These are phyloP conservation scores for Ascaphus truei DNA, from an alignment of 2,113 vertebrate species.

Conservation along the genomic window DNA sequence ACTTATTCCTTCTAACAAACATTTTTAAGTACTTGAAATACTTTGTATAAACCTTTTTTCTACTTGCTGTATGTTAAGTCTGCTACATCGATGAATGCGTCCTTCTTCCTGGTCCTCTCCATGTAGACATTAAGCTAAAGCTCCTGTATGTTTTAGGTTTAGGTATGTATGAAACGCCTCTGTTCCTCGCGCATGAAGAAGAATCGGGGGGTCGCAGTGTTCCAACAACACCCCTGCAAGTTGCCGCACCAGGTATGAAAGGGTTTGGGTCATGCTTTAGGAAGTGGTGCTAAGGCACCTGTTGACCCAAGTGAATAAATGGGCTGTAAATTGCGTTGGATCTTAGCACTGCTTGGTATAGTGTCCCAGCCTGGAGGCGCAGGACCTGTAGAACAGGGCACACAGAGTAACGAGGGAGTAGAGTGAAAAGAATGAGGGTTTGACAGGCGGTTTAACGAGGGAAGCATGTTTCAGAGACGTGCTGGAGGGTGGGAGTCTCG, in stretches of 20 bases:
- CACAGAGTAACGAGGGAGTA: too few relatives aligned
- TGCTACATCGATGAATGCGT: too few relatives aligned
- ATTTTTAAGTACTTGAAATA: not conserved
- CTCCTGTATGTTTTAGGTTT: conserved; percentile 66
- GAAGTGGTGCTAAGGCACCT: not conserved
- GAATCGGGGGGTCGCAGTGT: conserved; percentile 87
- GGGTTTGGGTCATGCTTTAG: too few relatives aligned
- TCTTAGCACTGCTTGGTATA: not conserved
- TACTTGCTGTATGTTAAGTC: not conserved
- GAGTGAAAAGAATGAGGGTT: too few relatives aligned
- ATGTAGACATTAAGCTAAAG: too few relatives aligned
- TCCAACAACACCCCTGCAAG: conserved; percentile 84
- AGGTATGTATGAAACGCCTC: conserved; percentile 87
- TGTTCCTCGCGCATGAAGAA: conserved; percentile 86
- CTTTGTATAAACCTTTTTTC: not conserved
- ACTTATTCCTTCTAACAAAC: too few relatives aligned
- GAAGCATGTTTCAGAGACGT: too few relatives aligned
- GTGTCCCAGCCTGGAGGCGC: too few relatives aligned
- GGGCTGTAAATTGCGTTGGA: not conserved
- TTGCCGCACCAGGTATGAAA: conserved; percentile 72
- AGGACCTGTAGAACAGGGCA: too few relatives aligned
- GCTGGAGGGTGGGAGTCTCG: too few relatives aligned
- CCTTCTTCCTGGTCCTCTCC: too few relatives aligned
- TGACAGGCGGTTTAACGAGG: too few relatives aligned
- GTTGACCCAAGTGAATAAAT: not conserved